These are phyloP conservation scores for Oreochromis grahami DNA, from an alignment of 2,797 vertebrate species.

Conservation along the genomic window DNA sequence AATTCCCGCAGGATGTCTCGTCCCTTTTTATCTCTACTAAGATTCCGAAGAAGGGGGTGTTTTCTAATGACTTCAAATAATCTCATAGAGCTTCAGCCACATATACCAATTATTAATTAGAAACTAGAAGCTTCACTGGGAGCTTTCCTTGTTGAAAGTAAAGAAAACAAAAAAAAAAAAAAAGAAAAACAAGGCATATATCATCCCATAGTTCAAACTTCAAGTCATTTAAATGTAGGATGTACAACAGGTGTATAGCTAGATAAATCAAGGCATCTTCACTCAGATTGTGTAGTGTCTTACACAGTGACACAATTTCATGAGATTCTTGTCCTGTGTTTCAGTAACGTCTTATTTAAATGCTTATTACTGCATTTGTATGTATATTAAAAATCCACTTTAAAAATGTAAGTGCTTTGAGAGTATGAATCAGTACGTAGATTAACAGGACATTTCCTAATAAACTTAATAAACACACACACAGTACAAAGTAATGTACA, in stretches of 20 bases:
- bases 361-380: neutral
- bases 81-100: conserved; percentile 62
- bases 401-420: neutral
- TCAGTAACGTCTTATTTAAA: neutral
- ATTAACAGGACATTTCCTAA: neutral
- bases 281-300: neutral
- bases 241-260: neutral
- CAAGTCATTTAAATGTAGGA: conserved; percentile 2
- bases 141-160: conserved; percentile 21
- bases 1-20: conserved; percentile 56
- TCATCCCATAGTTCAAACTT: conserved; percentile 8
- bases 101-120: conserved; percentile 77
- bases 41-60: conserved; percentile 44
- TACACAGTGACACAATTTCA: neutral
- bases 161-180: conserved; percentile 18
- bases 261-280: neutral
- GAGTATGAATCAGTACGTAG: neutral
- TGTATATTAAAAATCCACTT: neutral
- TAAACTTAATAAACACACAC: neutral
- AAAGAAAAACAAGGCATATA: neutral
- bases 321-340: neutral
- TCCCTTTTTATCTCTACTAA: conserved; percentile 50
- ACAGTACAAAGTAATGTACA: neutral
- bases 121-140: conserved; percentile 56
- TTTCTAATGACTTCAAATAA: conserved; percentile 76